Evolutionary conservation across 2,113 vertebrate species (phyloP), one percentile per base, ranked within the genome.

Genomic region (Rostratula benghalensis): DNA sequence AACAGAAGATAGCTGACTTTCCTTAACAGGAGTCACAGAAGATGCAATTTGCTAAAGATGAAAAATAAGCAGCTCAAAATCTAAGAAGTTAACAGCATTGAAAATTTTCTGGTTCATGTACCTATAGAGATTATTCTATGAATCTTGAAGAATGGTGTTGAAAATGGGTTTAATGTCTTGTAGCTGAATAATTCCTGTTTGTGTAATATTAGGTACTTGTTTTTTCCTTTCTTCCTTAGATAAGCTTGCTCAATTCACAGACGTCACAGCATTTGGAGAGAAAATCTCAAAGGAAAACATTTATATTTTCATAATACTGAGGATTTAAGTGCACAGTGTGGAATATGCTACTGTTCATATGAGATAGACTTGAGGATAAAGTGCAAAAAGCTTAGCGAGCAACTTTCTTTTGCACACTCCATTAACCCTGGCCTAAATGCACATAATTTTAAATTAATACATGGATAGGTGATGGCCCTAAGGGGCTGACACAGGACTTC

Each of bases 261-360:
- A 63, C 0, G 0, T 57, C 39, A 64, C 2, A 65, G 30, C 2
- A 4, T 84, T 91, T 51, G 59, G 30, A 50, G 21, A 75, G 23
- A 80, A 88, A 85, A 93, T 71, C 15, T 73, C 39, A 45, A 75
- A 85, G 11, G 8, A 83, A 89, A 87, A 81, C 1, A 53, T 37
- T 48, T 54, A 8, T 71, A 21, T 77, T 90, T 82, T 70, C 31
- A 5, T 65, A 68, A 53, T 80, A 25, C 5, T 4, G 3, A 51
- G 10, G 13, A 77, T 37, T n/a, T 45, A 63, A 81, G 31, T n/a
- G 15, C 22, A 71, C 13, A 48, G 28, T 37, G 31, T 41, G 33
- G 65, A 83, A 77, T 50, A 70, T 20, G 31, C 6, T 71, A 3
- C 43, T 87, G 30, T 43, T 81, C 23, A 35, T 61, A 81, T 63